phyloP scores from a whole-genome alignment of 2,113 vertebrate genomes.

The Callipepla squamata region DNA sequence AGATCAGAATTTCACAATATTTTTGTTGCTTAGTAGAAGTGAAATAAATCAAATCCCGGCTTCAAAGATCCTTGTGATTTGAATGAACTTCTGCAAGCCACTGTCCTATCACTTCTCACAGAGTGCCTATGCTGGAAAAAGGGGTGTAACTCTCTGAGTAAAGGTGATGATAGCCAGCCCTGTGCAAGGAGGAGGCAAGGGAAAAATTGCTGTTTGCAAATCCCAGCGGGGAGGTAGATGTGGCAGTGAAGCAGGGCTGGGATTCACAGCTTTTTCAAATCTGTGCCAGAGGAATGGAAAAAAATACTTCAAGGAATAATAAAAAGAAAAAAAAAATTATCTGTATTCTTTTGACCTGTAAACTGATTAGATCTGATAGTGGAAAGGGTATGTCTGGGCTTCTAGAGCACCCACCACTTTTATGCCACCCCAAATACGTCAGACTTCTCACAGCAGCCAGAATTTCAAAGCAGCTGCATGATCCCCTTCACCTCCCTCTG shows the following conservation, averaged over 20 bases:
- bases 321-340: neutral
- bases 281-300: neutral
- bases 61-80: neutral
- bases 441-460: neutral
- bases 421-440: constrained; percentile 1
- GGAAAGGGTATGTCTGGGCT: neutral
- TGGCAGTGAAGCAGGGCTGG: neutral
- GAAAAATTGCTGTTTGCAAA: neutral
- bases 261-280: neutral
- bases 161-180: neutral
- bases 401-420: neutral
- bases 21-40: neutral
- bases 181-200: neutral
- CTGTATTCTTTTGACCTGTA: neutral
- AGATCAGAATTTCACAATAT: neutral
- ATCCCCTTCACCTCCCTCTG: constrained; percentile 23
- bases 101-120: neutral
- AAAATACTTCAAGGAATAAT: neutral
- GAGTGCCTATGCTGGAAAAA: neutral
- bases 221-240: constrained; percentile 2
- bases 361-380: neutral
- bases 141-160: neutral
- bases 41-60: neutral
- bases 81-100: neutral
- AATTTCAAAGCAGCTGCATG: neutral